Evolutionary conservation across 1,140 invertebrate genomes (phyloP), one percentile per base, ranked within the genome.

Genomic region (Sycobia sp.): DNA sequence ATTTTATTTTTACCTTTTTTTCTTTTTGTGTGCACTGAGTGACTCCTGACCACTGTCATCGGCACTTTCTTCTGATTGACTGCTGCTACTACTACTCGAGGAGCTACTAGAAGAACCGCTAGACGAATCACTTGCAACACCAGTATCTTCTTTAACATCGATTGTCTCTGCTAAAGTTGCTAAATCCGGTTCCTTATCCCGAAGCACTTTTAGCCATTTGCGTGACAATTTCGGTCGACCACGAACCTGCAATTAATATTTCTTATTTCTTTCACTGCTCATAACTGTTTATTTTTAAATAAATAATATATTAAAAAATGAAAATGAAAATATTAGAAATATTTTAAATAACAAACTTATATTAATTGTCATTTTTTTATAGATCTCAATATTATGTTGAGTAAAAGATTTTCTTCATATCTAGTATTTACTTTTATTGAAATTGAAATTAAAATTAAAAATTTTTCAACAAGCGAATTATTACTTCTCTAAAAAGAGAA

Each of bases 161-260:
- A 97, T 91, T 69, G 85, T 85, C 69, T 94, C 91, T 14, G 96
- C 94, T 22, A 97, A 79, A 38, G 86, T 84, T 14, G 93, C 93
- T 51, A 98, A 77, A 22, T 95, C 91, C 1, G 93, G 91, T 63
- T 93, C 89, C 72, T 91, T 88, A 66, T 86, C 85, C 78, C 86
- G 76, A 36, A 86, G 72, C 55, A 80, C 75, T 68, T 78, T 82
- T 13, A 84, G 68, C 84, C 83, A 86, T 71, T 83, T 85, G 2
- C 88, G 89, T 0, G 96, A 97, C 55, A 99, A 82, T 79, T 98
- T 98, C 25, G 96, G 96, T 51, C 96, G 83, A 18, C 96, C 96
- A 38, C 95, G 85, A 16, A 82, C 78, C 80, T 81, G 65, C 0
- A 18, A 63, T 43, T n/a, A n/a, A n/a, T n/a, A n/a, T n/a, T n/a